phyloP scores from a whole-genome alignment of 1,140 invertebrate genomes.

The Nephotettix cincticeps region DNA sequence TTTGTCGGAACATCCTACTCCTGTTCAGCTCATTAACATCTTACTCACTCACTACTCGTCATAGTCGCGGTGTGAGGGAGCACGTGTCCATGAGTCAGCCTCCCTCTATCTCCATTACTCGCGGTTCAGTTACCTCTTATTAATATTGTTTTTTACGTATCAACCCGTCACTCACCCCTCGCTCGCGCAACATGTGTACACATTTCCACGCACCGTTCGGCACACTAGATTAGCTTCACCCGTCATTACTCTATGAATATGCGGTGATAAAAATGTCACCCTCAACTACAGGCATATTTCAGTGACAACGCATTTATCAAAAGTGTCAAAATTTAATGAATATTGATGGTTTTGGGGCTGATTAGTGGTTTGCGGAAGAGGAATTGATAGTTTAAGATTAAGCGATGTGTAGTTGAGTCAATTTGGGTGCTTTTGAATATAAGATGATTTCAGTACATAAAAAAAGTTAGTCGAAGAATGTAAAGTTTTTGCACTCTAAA shows the following conservation, averaged over 20 bases:
- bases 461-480: no score
- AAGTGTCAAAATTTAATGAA: not conserved
- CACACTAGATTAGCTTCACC: not conserved
- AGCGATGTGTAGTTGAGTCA: no score
- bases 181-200: not conserved
- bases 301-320: not conserved
- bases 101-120: not conserved
- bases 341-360: no score
- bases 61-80: no score
- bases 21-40: not conserved
- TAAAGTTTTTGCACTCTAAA: no score
- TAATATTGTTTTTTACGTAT: slow-evolving; percentile 13
- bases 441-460: no score
- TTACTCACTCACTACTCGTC: not conserved
- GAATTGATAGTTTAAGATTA: no score
- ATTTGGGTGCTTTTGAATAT: no score
- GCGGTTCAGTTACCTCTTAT: not conserved
- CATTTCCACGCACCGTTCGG: slow-evolving; percentile 4
- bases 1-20: no score
- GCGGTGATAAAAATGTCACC: not conserved
- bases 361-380: no score
- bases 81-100: no score
- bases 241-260: not conserved
- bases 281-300: not conserved
- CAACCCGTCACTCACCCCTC: not conserved